phyloP scores from a whole-genome alignment of 1,140 invertebrate genomes.

The Aradophagus sp. region DNA sequence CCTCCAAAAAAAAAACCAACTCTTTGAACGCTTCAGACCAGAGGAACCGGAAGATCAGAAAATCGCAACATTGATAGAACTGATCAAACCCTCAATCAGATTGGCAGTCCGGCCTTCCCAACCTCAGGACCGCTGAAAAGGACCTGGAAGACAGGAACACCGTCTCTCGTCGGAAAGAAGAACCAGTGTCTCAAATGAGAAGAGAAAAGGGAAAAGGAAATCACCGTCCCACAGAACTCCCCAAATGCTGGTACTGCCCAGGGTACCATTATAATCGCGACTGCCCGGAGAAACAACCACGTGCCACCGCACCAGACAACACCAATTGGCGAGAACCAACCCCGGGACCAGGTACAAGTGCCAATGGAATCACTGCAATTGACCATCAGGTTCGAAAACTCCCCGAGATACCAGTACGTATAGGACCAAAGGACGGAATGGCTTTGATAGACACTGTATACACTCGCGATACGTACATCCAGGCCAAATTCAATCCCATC shows the following conservation, averaged over 20 bases:
- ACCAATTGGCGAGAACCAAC: not conserved
- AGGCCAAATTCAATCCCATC: too few species aligned
- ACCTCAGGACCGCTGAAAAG: conserved; percentile 9
- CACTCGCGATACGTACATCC: too few species aligned
- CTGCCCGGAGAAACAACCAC: not conserved
- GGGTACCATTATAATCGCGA: conserved; percentile 6
- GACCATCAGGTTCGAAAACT: too few species aligned
- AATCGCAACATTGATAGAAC: not conserved
- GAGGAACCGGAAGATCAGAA: conserved; percentile 9
- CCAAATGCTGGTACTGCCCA: conserved; percentile 18
- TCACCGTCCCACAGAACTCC: not conserved
- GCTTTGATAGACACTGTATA: too few species aligned
- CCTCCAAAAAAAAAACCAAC: conserved; percentile 9
- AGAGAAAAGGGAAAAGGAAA: not conserved
- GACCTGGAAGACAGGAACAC: conserved; percentile 1
- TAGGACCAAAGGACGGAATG: not conserved
- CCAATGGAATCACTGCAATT: too few species aligned
- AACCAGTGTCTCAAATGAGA: too few species aligned
- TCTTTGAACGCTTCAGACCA: conserved; percentile 10
- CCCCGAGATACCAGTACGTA: not conserved
- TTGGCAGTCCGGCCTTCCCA: not conserved
- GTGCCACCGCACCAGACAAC: not conserved
- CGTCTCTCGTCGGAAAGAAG: too few species aligned
- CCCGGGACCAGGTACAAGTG: too few species aligned
- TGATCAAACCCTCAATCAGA: conserved; percentile 4